These are phyloP conservation scores for Brachypodius melanocephalos DNA, from an alignment of 2,113 vertebrate genomes.

Conservation along the genomic window DNA sequence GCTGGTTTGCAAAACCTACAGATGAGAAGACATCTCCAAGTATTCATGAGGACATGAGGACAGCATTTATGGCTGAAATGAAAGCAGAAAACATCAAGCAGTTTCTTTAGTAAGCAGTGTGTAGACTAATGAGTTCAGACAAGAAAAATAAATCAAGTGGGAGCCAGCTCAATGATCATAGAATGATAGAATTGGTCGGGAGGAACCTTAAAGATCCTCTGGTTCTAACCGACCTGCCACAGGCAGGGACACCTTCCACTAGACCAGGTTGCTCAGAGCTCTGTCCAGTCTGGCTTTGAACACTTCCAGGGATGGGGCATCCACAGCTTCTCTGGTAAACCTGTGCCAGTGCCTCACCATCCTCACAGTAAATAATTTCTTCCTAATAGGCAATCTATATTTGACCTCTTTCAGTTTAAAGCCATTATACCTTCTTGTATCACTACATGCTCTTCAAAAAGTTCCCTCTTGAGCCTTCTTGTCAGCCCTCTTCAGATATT, in stretches of 20 bases:
- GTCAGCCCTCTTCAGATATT: background rate
- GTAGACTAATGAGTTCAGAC: background rate
- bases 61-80: constrained; percentile 84
- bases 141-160: background rate
- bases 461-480: background rate
- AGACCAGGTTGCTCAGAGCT: background rate
- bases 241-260: background rate
- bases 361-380: background rate
- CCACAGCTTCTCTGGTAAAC: background rate
- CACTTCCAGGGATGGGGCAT: background rate
- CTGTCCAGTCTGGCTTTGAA: background rate
- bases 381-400: background rate
- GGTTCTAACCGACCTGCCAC: background rate
- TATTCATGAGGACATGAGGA: constrained; percentile 62
- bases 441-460: background rate
- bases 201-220: background rate
- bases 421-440: background rate
- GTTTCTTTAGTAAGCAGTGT: constrained; percentile 82
- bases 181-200: background rate
- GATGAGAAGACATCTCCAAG: background rate
- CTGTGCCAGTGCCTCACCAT: background rate
- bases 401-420: background rate
- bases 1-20: constrained; percentile 84
- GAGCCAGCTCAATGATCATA: background rate
- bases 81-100: constrained; percentile 85